Percentiles rank a stretch among this genome's conserved stretches.
Conservation (phyloP, 37 sponge, comb jelly and placozoan genomes). For the Spongia lamella region DNA sequence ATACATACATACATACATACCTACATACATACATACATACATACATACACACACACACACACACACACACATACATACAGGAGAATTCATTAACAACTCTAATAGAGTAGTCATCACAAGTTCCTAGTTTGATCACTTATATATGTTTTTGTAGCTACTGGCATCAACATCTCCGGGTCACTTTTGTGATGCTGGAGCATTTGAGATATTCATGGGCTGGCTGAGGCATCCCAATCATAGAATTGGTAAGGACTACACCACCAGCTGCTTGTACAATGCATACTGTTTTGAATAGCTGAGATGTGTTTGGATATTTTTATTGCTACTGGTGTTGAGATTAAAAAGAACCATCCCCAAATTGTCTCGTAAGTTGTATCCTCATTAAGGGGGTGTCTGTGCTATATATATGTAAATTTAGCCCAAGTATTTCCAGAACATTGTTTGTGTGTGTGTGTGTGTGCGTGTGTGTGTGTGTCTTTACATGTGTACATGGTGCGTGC, state of each 20-base stretch:
- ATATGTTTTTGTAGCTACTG: slow-evolving; percentile 19
- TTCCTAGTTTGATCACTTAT: not conserved
- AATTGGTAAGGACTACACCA: slow-evolving; percentile 35
- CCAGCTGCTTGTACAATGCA: not conserved
- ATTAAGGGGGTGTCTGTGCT: too few species aligned
- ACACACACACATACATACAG: too few species aligned
- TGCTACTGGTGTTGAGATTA: not conserved
- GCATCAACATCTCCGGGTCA: slow-evolving; percentile 35
- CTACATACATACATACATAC: too few species aligned
- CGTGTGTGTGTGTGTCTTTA: not conserved
- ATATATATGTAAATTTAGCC: too few species aligned
- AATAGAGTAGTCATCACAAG: slow-evolving; percentile 1
- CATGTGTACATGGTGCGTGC: not conserved
- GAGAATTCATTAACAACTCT: too few species aligned
- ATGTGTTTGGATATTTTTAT: not conserved
- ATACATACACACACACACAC: too few species aligned
- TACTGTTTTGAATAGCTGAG: slow-evolving; percentile 1
- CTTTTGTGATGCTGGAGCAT: slow-evolving; percentile 53
- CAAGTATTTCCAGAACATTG: slow-evolving; percentile 16
- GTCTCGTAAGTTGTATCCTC: not conserved
- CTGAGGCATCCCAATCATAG: slow-evolving; percentile 59
- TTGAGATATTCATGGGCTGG: slow-evolving; percentile 43
- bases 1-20: too few species aligned
- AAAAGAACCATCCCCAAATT: not conserved
- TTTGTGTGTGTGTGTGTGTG: not conserved